Evolutionary conservation across 2,113 vertebrate genomes (phyloP).

Genomic region (Trogon melanurus): DNA sequence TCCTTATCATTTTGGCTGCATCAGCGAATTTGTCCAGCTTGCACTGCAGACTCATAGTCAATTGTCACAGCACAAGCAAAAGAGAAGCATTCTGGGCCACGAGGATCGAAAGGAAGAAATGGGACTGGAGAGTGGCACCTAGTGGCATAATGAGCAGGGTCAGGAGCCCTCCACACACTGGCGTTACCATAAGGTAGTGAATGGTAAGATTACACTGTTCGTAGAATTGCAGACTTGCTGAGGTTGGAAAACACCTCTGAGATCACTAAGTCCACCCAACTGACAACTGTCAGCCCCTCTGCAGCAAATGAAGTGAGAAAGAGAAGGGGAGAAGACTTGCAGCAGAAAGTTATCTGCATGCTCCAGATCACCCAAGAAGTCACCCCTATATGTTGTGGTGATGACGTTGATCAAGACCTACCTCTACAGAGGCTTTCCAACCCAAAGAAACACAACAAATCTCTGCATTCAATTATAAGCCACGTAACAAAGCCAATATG

Average conservation of each 20-base stretch:
- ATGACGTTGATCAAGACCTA: too few relatives aligned
- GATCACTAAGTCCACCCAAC: neutral
- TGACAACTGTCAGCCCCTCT: neutral
- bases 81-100: neutral
- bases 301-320: accelerated
- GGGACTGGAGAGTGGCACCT: neutral
- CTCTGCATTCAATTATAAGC: too few relatives aligned
- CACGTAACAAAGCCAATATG: accelerated
- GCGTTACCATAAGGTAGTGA: neutral
- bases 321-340: neutral
- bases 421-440: neutral
- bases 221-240: too few relatives aligned
- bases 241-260: too few relatives aligned
- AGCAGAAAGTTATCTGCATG: neutral
- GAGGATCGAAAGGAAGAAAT: neutral
- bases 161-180: neutral
- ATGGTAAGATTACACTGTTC: neutral
- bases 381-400: too few relatives aligned
- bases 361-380: neutral
- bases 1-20: neutral
- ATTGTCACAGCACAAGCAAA: neutral
- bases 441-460: neutral
- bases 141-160: neutral
- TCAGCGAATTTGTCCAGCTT: neutral
- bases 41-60: neutral